Evolutionary conservation across 2,888 invertebrate species (phyloP).

Genomic region (Caenorhabditis auriculariae): DNA sequence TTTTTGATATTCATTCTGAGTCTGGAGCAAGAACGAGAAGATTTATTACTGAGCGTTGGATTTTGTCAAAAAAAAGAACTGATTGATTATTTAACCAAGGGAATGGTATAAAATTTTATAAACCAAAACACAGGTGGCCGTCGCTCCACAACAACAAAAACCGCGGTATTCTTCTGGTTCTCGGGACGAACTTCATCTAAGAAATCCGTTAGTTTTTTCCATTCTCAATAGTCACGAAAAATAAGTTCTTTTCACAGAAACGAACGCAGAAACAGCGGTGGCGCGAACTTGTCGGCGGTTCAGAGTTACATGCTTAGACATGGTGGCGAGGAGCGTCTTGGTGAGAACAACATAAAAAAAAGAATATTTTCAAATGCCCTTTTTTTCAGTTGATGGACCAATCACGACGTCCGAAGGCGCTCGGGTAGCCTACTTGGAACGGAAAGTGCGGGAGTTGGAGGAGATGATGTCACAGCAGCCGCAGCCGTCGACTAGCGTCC

Average conservation of each 20-base stretch:
- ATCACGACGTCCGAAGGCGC: conserved; percentile 12
- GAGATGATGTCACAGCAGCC: conserved; percentile 10
- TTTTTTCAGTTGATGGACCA: conserved; percentile 29
- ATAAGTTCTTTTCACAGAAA: not conserved
- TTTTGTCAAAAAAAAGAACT: not conserved
- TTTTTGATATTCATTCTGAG: too few relatives aligned
- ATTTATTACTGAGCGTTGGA: not conserved
- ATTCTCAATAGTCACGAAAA: too few relatives aligned
- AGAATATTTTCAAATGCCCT: too few relatives aligned
- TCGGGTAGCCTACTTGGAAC: conserved; percentile 26
- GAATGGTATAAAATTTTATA: not conserved
- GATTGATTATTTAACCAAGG: not conserved
- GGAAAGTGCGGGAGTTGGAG: conserved; percentile 23
- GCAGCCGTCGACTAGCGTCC: conserved; percentile 4
- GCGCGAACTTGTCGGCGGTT: conserved; percentile 20
- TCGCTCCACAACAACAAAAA: conserved; percentile 35
- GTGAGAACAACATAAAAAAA: too few relatives aligned
- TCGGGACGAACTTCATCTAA: conserved; percentile 16
- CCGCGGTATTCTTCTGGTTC: conserved; percentile 20
- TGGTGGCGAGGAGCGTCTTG: conserved; percentile 21
- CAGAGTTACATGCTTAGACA: conserved; percentile 14
- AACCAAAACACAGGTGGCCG: conserved; percentile 23
- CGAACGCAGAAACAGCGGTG: conserved; percentile 14
- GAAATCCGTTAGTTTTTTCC: too few relatives aligned
- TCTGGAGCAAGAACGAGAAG: too few relatives aligned